phyloP scores from a whole-genome alignment of 2,888 invertebrate genomes.

The Charanyca ferruginea region DNA sequence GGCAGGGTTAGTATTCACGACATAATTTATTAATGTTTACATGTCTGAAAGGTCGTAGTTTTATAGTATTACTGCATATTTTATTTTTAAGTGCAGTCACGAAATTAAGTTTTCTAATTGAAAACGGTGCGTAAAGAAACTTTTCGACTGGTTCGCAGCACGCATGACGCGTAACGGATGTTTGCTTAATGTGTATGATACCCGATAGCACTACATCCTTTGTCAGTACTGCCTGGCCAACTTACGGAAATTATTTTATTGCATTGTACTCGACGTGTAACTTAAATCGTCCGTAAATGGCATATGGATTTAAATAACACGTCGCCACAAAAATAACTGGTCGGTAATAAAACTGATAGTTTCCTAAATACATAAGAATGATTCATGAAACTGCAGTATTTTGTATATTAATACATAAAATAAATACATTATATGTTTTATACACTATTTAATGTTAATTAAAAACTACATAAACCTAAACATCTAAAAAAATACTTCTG shows the following conservation, averaged over 20 bases:
- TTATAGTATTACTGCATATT: background rate
- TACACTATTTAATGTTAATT: too few relatives aligned
- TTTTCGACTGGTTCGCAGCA: background rate
- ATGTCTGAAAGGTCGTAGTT: background rate
- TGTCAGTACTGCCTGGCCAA: background rate
- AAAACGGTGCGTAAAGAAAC: background rate
- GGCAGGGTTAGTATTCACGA: conserved; percentile 93
- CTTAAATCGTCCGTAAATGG: background rate
- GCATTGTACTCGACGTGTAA: background rate
- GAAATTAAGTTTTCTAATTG: background rate
- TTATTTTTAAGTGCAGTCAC: background rate
- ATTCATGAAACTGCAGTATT: too few relatives aligned
- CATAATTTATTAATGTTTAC: background rate
- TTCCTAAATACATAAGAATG: too few relatives aligned
- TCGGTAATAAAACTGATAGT: too few relatives aligned
- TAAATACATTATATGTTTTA: too few relatives aligned
- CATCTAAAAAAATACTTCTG: too few relatives aligned
- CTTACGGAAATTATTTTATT: background rate
- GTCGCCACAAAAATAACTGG: too few relatives aligned
- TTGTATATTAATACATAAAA: too few relatives aligned
- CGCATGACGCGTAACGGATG: background rate
- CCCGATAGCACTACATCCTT: background rate
- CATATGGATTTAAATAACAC: too few relatives aligned
- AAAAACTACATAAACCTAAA: too few relatives aligned
- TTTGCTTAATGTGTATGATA: background rate